A percentile compares a stretch with the other conserved stretches of the same genome.
Evolutionary conservation across 2,113 vertebrate species (phyloP).

Genomic region (Holacanthus passer): DNA sequence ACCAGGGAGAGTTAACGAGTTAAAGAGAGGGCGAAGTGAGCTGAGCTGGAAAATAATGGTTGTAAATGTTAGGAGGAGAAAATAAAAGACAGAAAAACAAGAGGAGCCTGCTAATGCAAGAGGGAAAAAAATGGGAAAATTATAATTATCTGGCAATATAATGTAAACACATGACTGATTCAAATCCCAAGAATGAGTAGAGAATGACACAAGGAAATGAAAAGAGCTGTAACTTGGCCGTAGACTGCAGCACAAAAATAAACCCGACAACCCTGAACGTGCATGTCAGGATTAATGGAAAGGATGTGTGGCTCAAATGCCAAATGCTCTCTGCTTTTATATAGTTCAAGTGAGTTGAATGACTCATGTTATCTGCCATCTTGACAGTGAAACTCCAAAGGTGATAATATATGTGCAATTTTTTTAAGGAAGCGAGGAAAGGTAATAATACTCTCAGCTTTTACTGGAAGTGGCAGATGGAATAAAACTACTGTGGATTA

Average conservation of each 20-base stretch:
- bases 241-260: neutral
- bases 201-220: neutral
- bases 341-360: conserved; percentile 25
- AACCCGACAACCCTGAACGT: conserved; percentile 15
- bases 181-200: neutral
- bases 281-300: conserved; percentile 5
- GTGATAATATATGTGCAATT: conserved; percentile 22
- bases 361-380: conserved; percentile 8
- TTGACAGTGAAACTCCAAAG: conserved; percentile 26
- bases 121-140: neutral
- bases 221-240: neutral
- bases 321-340: conserved; percentile 14
- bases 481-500: conserved; percentile 47
- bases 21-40: neutral
- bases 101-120: neutral
- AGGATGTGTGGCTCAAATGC: conserved; percentile 3
- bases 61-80: neutral
- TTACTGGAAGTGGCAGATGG: conserved; percentile 56
- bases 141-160: neutral
- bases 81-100: neutral
- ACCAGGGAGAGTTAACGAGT: neutral
- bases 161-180: neutral
- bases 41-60: neutral
- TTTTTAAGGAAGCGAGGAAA: conserved; percentile 22
- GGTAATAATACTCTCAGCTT: conserved; percentile 40